phyloP scores from a whole-genome alignment of 2,888 invertebrate species.

The Pocota personata region DNA sequence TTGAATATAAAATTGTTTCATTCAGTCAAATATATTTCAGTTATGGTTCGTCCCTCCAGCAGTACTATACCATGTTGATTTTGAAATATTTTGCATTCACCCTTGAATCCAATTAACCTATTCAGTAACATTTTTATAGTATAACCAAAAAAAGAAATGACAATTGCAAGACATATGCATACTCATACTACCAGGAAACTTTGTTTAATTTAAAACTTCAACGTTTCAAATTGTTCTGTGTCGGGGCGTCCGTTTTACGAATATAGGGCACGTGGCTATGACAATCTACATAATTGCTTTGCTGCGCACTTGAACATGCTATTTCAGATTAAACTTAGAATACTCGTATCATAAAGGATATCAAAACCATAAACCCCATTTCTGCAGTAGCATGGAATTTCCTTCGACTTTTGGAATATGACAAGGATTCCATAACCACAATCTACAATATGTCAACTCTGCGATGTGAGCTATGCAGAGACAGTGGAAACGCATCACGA shows the following conservation, averaged over 20 bases:
- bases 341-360: slow-evolving; percentile 27
- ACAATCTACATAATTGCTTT: slow-evolving; percentile 63
- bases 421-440: slow-evolving; percentile 31
- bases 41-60: not conserved
- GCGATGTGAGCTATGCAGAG: not conserved
- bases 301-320: slow-evolving; percentile 59
- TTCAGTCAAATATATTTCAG: slow-evolving; percentile 32
- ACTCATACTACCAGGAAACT: not conserved
- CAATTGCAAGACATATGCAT: not conserved
- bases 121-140: slow-evolving; percentile 1
- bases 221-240: no score
- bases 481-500: slow-evolving; percentile 26
- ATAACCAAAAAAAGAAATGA: not conserved
- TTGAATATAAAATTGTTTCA: slow-evolving; percentile 30
- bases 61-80: slow-evolving; percentile 1
- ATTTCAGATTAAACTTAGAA: slow-evolving; percentile 10
- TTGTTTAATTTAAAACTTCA: not conserved
- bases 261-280: slow-evolving; percentile 9
- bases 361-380: slow-evolving; percentile 28
- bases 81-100: slow-evolving; percentile 22
- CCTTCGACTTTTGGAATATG: slow-evolving; percentile 51
- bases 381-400: slow-evolving; percentile 29
- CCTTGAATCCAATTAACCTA: slow-evolving; percentile 29
- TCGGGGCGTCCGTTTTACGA: not conserved
- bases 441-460: slow-evolving; percentile 31